Conservation (phyloP, 2,888 invertebrate species). For the Caenorhabditis auriculariae region DNA sequence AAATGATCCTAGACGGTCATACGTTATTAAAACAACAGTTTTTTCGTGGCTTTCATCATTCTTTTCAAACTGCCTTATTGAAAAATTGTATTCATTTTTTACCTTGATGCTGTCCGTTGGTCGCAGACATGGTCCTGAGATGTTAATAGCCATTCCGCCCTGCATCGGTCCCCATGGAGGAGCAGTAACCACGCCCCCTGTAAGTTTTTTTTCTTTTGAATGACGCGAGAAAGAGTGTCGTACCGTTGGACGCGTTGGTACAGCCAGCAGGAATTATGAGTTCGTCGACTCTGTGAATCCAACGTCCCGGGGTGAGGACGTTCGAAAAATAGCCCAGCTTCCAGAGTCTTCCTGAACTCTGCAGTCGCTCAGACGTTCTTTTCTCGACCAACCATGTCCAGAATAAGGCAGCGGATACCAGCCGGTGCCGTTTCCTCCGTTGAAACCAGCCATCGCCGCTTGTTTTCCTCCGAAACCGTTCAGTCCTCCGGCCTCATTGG, state of each 20-base stretch:
- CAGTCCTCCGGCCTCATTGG: conserved; percentile 78
- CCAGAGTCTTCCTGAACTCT: conserved; percentile 71
- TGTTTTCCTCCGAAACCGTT: conserved; percentile 55
- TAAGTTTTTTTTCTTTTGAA: not conserved
- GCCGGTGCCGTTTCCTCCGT: conserved; percentile 87
- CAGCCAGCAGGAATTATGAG: conserved; percentile 66
- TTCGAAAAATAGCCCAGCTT: conserved; percentile 62
- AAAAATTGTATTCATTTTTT: conserved; percentile 5
- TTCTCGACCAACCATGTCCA: conserved; percentile 32
- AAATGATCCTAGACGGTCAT: too few species aligned
- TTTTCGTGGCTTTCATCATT: too few species aligned
- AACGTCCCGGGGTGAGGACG: conserved; percentile 72
- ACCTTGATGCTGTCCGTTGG: conserved; percentile 74
- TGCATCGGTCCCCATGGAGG: conserved; percentile 96
- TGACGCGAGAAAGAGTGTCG: not conserved
- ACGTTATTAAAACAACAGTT: too few species aligned
- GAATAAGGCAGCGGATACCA: conserved; percentile 59
- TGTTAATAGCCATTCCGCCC: conserved; percentile 91
- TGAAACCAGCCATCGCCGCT: conserved; percentile 77
- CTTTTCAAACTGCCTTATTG: not conserved
- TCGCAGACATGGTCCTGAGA: conserved; percentile 91
- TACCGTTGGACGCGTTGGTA: conserved; percentile 55
- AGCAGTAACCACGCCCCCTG: conserved; percentile 67
- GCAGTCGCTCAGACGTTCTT: conserved; percentile 63
- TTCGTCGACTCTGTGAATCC: conserved; percentile 89